Conservation (phyloP, 2,797 vertebrate genomes). For the Poecilia wingei region DNA sequence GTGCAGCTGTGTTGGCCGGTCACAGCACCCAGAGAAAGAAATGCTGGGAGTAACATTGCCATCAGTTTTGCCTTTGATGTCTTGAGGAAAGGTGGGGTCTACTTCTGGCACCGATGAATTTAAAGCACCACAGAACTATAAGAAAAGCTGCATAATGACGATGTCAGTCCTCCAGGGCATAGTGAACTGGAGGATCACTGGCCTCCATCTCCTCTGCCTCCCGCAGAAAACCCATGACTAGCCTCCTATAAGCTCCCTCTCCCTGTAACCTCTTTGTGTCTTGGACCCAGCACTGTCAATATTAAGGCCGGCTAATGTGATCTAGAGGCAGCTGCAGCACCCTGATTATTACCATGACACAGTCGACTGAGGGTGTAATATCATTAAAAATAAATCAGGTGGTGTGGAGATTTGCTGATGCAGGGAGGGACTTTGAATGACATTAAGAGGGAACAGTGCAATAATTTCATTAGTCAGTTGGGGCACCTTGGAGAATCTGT, state of each 20-base stretch:
- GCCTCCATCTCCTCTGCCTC: slow-evolving; percentile 78
- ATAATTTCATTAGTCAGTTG: slow-evolving; percentile 84
- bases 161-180: slow-evolving; percentile 82
- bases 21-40: slow-evolving; percentile 50
- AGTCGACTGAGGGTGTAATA: slow-evolving; percentile 84
- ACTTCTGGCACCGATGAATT: slow-evolving; percentile 65
- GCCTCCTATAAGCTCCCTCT: slow-evolving; percentile 79
- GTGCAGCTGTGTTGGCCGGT: slow-evolving; percentile 54
- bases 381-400: slow-evolving; percentile 88
- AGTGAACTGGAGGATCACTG: slow-evolving; percentile 77
- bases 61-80: slow-evolving; percentile 74
- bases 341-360: slow-evolving; percentile 87
- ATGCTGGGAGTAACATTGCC: slow-evolving; percentile 74
- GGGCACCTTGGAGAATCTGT: slow-evolving; percentile 79
- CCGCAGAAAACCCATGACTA: slow-evolving; percentile 80
- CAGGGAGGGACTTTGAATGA: slow-evolving; percentile 74
- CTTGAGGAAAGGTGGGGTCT: slow-evolving; percentile 61
- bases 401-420: slow-evolving; percentile 83
- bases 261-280: slow-evolving; percentile 82
- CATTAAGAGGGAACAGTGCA: slow-evolving; percentile 79
- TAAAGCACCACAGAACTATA: slow-evolving; percentile 68
- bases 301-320: slow-evolving; percentile 88
- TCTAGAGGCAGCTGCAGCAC: slow-evolving; percentile 86
- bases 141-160: slow-evolving; percentile 77
- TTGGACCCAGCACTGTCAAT: slow-evolving; percentile 81